Conservation (phyloP, 1,140 invertebrate species). For the Drosophila repleta region DNA sequence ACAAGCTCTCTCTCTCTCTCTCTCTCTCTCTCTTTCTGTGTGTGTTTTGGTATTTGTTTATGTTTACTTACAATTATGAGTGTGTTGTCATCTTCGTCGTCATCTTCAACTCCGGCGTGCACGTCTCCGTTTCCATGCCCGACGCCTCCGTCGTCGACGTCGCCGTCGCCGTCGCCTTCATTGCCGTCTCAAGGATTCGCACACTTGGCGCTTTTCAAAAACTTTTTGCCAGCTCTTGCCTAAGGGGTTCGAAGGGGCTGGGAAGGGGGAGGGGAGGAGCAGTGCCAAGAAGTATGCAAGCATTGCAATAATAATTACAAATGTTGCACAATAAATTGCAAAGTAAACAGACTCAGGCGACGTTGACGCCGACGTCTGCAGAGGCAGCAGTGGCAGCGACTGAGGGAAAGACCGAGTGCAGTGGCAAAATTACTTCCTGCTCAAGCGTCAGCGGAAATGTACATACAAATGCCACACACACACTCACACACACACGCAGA, state of each 20-base stretch:
- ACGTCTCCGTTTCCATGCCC: background rate
- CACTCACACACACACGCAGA: constrained; percentile 15
- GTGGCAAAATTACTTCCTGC: constrained; percentile 77
- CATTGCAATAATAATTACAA: constrained; percentile 83
- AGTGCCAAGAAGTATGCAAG: constrained; percentile 44
- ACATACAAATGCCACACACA: constrained; percentile 71
- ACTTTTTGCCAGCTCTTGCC: constrained; percentile 33
- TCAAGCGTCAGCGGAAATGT: constrained; percentile 78
- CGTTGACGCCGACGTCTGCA: constrained; percentile 12
- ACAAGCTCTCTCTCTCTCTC: background rate
- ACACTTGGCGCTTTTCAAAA: constrained; percentile 60
- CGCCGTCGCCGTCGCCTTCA: constrained; percentile 28
- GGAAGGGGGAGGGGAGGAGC: background rate
- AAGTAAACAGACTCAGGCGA: constrained; percentile 70
- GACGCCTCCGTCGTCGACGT: constrained; percentile 4
- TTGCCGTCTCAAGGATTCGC: constrained; percentile 68
- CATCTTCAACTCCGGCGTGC: constrained; percentile 25
- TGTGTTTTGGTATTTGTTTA: constrained; percentile 45
- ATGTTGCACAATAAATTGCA: constrained; percentile 83
- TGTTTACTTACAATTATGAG: constrained; percentile 82
- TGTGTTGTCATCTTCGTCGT: constrained; percentile 71
- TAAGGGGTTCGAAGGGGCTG: constrained; percentile 8
- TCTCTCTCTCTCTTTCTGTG: too few species aligned
- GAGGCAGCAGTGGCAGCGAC: background rate
- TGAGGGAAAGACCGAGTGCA: constrained; percentile 33